Evolutionary conservation across 2,888 invertebrate species (phyloP).

Genomic region (Trissoscelio sp.): DNA sequence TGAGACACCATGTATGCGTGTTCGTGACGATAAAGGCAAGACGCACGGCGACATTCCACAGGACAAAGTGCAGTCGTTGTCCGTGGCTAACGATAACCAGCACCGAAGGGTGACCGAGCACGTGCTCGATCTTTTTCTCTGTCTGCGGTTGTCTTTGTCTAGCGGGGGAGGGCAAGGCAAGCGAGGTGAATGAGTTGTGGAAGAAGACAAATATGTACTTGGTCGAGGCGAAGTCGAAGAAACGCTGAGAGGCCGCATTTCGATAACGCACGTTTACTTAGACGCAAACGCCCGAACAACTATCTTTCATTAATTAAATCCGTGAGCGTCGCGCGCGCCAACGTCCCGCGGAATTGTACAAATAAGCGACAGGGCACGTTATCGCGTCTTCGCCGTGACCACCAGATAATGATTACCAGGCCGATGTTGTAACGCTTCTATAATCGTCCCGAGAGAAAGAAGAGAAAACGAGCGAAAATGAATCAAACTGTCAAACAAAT

Average conservation of each 20-base stretch:
- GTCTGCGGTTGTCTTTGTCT: conserved; percentile 20
- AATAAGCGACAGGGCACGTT: conserved; percentile 26
- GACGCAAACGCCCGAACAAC: background rate
- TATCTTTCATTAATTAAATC: conserved; percentile 58
- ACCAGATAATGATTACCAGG: conserved; percentile 40
- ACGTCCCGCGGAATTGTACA: conserved; percentile 20
- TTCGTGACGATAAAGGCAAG: conserved; percentile 68
- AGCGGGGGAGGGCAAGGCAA: conserved; percentile 50
- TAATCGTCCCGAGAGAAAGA: conserved; percentile 13
- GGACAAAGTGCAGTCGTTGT: conserved; percentile 70
- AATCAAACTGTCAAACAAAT: conserved; percentile 56
- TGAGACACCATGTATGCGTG: conserved; percentile 67
- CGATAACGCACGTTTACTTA: conserved; percentile 47
- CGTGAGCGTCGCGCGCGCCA: conserved; percentile 25
- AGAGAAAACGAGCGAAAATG: conserved; percentile 17
- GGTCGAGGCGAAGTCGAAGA: conserved; percentile 47
- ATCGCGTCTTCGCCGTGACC: conserved; percentile 40
- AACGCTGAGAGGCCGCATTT: conserved; percentile 30
- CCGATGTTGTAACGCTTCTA: conserved; percentile 39
- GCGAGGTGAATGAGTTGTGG: conserved; percentile 67
- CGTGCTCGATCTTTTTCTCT: conserved; percentile 61
- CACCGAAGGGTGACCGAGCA: conserved; percentile 65
- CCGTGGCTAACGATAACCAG: conserved; percentile 65
- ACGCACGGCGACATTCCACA: conserved; percentile 66
- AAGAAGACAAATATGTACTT: conserved; percentile 62